These are phyloP conservation scores for Lipophrys pholis DNA, from an alignment of 2,113 vertebrate species.

Conservation along the genomic window DNA sequence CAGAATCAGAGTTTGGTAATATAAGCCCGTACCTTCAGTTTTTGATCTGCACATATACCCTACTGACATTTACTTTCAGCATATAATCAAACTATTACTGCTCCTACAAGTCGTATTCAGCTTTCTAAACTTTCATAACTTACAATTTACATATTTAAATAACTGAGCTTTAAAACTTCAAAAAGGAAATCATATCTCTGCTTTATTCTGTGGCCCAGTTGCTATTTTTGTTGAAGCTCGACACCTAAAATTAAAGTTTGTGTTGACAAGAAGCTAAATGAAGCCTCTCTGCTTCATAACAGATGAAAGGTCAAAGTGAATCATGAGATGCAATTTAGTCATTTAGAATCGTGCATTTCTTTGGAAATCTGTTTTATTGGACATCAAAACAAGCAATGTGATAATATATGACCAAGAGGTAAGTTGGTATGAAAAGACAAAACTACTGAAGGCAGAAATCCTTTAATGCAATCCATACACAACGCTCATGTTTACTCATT, in stretches of 20 bases:
- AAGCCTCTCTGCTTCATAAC: constrained; percentile 8
- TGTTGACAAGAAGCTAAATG: constrained; percentile 13
- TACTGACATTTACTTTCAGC: no score
- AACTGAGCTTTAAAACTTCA: constrained; percentile 8
- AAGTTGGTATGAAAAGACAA: constrained; percentile 17
- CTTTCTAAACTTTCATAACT: no score
- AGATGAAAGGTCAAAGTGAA: constrained; percentile 14
- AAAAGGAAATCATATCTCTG: constrained; percentile 1
- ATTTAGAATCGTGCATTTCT: constrained; percentile 19
- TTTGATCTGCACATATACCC: no score
- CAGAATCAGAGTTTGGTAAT: no score
- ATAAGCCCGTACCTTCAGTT: no score
- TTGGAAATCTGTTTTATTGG: constrained; percentile 11
- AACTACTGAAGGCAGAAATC: constrained; percentile 9
- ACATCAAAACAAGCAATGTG: background rate
- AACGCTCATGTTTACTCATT: constrained; percentile 34
- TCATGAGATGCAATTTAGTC: constrained; percentile 1
- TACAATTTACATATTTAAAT: constrained; percentile 2
- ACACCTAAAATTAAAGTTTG: constrained; percentile 28
- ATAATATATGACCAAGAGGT: constrained; percentile 17
- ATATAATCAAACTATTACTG: no score
- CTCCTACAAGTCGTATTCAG: no score
- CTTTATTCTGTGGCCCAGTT: constrained; percentile 12
- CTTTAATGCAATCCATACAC: constrained; percentile 11
- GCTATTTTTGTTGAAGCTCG: constrained; percentile 2